A percentile compares a stretch with the other conserved stretches of the same genome.
These are phyloP conservation scores for Myopa testacea DNA, from an alignment of 2,888 invertebrate genomes.

Conservation along the genomic window DNA sequence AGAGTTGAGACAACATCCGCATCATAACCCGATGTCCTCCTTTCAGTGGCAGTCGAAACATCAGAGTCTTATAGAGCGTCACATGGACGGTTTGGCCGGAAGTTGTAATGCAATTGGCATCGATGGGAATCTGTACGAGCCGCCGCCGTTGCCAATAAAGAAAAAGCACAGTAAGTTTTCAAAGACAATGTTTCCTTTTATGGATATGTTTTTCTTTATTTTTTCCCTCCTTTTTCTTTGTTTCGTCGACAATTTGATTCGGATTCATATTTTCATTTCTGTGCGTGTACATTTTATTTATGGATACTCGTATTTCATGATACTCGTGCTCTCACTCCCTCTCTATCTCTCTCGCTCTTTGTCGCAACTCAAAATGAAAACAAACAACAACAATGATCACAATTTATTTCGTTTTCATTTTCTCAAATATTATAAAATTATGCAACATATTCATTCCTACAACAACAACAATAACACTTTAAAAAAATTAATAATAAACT, in stretches of 20 bases:
- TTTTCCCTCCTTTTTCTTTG: constrained; percentile 47
- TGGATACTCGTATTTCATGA: constrained; percentile 1
- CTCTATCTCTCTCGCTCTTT: neutral
- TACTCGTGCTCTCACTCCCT: neutral
- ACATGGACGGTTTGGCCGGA: constrained; percentile 52
- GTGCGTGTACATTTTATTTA: constrained; percentile 30
- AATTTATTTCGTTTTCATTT: constrained; percentile 10
- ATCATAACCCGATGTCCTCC: constrained; percentile 51
- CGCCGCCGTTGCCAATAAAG: constrained; percentile 92
- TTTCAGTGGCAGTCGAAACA: constrained; percentile 67
- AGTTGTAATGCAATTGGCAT: constrained; percentile 52
- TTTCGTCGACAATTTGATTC: constrained; percentile 19
- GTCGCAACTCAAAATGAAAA: neutral
- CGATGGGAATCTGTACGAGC: constrained; percentile 73
- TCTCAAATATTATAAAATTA: neutral
- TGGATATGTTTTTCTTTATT: constrained; percentile 51
- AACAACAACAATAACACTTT: constrained; percentile 8
- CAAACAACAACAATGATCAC: constrained; percentile 15
- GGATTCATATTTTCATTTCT: constrained; percentile 17
- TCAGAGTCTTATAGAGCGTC: constrained; percentile 65
- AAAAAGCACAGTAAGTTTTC: constrained; percentile 92
- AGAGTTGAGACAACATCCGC: constrained; percentile 58
- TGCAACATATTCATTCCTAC: neutral
- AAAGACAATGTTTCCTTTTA: constrained; percentile 52
- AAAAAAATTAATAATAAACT: neutral